A percentile compares a stretch with the other conserved stretches of the same genome.
These are phyloP conservation scores for Drosophila sproati DNA, from an alignment of 1,140 invertebrate species.

Conservation along the genomic window DNA sequence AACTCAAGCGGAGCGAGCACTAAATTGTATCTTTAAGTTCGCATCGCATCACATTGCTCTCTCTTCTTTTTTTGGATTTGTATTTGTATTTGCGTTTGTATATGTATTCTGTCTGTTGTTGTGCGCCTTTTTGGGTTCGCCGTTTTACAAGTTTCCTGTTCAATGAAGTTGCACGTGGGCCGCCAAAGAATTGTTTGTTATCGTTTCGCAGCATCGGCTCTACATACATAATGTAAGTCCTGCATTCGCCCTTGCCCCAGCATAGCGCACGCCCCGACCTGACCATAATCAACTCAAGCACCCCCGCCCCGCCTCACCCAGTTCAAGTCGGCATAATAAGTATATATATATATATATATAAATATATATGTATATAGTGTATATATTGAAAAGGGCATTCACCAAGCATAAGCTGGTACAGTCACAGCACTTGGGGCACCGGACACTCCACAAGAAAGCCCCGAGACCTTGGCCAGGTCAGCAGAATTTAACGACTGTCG, in stretches of 20 bases:
- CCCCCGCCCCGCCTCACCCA: background rate
- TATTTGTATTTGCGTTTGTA: background rate
- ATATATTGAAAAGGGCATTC: slow-evolving; percentile 16
- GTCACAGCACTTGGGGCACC: background rate
- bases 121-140: slow-evolving; percentile 7
- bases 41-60: background rate
- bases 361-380: slow-evolving; percentile 27
- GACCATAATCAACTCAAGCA: too few species aligned
- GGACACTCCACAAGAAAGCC: background rate
- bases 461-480: slow-evolving; percentile 2
- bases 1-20: slow-evolving; percentile 1
- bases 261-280: background rate
- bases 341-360: background rate
- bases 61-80: background rate
- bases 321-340: slow-evolving; percentile 6
- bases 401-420: background rate
- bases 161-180: slow-evolving; percentile 65
- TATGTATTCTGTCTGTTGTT: slow-evolving; percentile 5
- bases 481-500: slow-evolving; percentile 6
- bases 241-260: background rate
- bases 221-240: slow-evolving; percentile 36
- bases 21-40: slow-evolving; percentile 56
- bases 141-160: slow-evolving; percentile 74
- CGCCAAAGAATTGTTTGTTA: slow-evolving; percentile 47
- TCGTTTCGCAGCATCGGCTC: slow-evolving; percentile 39